Evolutionary conservation across 2,888 invertebrate genomes (phyloP).

Genomic region (Eristalis intricaria): DNA sequence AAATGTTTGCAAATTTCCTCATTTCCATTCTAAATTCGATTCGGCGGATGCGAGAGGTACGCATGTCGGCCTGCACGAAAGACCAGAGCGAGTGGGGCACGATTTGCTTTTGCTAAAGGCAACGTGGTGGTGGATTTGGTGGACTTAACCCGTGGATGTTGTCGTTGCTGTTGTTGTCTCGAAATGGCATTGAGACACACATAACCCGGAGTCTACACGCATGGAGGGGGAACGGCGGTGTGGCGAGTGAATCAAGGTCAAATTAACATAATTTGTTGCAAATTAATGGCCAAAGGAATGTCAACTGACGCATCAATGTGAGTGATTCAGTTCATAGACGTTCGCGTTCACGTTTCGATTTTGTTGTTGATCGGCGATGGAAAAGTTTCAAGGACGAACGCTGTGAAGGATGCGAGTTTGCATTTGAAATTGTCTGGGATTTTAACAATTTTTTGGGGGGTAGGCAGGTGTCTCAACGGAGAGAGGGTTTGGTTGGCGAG

Average conservation of each 20-base stretch:
- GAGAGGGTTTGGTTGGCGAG: too few relatives aligned
- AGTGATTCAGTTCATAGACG: background rate
- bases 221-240: background rate
- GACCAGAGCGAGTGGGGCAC: background rate
- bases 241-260: background rate
- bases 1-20: constrained; percentile 18
- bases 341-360: background rate
- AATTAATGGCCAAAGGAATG: background rate
- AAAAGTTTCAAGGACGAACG: background rate
- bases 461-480: too few relatives aligned
- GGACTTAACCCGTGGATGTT: background rate
- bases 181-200: constrained; percentile 1
- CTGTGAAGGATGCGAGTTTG: background rate
- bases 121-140: background rate
- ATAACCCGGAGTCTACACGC: background rate
- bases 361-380: background rate
- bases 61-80: background rate
- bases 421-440: too few relatives aligned
- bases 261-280: background rate
- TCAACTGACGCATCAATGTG: background rate
- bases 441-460: too few relatives aligned
- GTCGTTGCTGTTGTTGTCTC: background rate
- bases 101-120: constrained; percentile 8
- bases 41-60: background rate
- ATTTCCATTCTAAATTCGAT: constrained; percentile 9